Evolutionary conservation across 2,888 invertebrate genomes (phyloP).

Genomic region (Buathra laborator): DNA sequence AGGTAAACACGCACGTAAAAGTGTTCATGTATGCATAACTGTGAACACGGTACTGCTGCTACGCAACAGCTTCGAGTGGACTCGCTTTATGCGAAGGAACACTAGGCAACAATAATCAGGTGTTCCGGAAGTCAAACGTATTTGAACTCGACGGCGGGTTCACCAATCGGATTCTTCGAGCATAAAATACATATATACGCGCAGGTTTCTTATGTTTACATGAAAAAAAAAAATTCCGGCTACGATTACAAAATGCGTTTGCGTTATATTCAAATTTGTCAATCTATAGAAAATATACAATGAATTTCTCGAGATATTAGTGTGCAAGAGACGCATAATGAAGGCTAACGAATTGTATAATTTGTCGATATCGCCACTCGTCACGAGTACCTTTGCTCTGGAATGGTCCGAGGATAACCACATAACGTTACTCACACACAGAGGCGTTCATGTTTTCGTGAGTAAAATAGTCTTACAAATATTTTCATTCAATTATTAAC

Average conservation of each 20-base stretch:
- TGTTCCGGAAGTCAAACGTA: conserved; percentile 67
- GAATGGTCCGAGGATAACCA: conserved; percentile 84
- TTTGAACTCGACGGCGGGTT: conserved; percentile 34
- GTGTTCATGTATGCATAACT: not conserved
- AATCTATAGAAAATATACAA: not conserved
- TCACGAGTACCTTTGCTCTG: conserved; percentile 76
- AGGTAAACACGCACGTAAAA: conserved; percentile 25
- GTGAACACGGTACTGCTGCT: conserved; percentile 5
- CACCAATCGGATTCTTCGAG: conserved; percentile 23
- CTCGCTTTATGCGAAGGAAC: conserved; percentile 28
- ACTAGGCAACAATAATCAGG: conserved; percentile 53
- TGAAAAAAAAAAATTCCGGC: not conserved
- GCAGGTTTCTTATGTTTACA: not conserved
- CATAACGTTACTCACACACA: conserved; percentile 81
- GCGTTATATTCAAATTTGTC: not conserved
- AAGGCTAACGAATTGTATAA: conserved; percentile 76
- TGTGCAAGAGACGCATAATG: conserved; percentile 48
- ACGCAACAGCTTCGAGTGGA: conserved; percentile 6
- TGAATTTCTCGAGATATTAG: not conserved
- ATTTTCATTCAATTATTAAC: not conserved
- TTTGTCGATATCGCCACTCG: conserved; percentile 75
- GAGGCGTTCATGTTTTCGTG: conserved; percentile 83
- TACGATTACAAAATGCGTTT: not conserved
- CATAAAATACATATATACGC: not conserved
- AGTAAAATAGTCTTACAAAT: conserved; percentile 69